These are phyloP conservation scores for Drosophila hydei DNA, from an alignment of 1,140 invertebrate species.

Conservation along the genomic window DNA sequence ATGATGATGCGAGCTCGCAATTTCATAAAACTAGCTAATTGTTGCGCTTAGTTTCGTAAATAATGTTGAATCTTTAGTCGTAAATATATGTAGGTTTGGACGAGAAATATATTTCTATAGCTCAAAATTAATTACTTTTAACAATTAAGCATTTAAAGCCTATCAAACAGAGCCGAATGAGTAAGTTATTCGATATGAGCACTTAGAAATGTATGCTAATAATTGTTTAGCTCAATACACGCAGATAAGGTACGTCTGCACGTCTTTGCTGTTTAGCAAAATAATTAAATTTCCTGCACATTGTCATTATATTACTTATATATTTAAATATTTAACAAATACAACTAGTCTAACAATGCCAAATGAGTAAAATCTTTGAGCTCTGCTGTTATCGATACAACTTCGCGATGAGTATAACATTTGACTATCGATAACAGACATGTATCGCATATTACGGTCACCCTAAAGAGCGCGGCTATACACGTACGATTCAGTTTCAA, in stretches of 20 bases:
- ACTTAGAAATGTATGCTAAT: no score
- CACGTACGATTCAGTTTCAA: no score
- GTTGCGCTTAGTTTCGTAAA: no score
- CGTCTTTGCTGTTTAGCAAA: not conserved
- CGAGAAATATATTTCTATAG: not conserved
- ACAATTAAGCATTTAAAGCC: not conserved
- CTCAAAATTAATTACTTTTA: not conserved
- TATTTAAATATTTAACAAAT: not conserved
- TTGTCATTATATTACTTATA: no score
- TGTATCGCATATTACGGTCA: slow-evolving; percentile 84
- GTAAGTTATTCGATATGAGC: not conserved
- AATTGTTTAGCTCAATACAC: no score
- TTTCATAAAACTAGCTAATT: no score
- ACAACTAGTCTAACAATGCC: not conserved
- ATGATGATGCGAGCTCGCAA: no score
- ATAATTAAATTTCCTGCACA: not conserved
- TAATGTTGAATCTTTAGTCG: no score
- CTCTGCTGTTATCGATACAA: not conserved
- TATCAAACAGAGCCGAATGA: not conserved
- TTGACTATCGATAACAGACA: not conserved
- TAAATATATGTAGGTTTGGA: not conserved
- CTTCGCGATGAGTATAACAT: not conserved
- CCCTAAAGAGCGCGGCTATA: no score
- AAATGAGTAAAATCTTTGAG: not conserved
- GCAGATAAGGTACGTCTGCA: no score